Base-by-base conservation (phyloP, 1,140 invertebrate species). In the Psilanteris sp. region DNA sequence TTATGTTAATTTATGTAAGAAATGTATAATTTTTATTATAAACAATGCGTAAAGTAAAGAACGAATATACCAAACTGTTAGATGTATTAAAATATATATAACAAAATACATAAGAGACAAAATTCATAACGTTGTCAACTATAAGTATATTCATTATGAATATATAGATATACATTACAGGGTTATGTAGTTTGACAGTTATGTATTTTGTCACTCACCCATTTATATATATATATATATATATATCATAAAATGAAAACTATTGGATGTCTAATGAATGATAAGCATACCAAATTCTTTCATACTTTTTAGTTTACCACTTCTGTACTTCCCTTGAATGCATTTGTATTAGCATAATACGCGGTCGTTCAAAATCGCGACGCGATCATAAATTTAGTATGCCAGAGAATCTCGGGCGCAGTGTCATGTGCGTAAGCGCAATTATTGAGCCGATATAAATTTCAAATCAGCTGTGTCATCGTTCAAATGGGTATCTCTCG, bases 381-480 rank as follows among this genome's bases (percentile, higher is more conserved):
- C 61, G 74, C 66, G 74, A 77, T 77, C 66, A 77, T 72, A 77
- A 77, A 77, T 77, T 77, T 72, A 64, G 26, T 55, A 68, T 55
- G 67, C 62, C 36, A 41, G 67, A 68, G 67, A 77, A 77, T 77
- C 74, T 77, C 74, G 74, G 74, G 72, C 72, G 74, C 61, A 62
- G 55, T 72, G 74, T 77, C 74, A 77, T 61, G 67, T 72, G 74
- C 74, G 67, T 77, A 72, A 77, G 74, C 74, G 74, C 67, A 77
- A 77, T 77, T 77, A 77, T 77, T 59, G 67, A 52, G 62, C 37
- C 62, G 74, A 77, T 72, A 77, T 77, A 77, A 77, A 77, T 77
- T 77, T 77, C 74, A 77, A 77, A 72, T 72, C 74, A 77, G 67
- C 74, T 67, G 74, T 62, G 61, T 77, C 74, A 77, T 72, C 61